Conservation (phyloP, 2,797 vertebrate species). For the Tadarida brasiliensis region DNA sequence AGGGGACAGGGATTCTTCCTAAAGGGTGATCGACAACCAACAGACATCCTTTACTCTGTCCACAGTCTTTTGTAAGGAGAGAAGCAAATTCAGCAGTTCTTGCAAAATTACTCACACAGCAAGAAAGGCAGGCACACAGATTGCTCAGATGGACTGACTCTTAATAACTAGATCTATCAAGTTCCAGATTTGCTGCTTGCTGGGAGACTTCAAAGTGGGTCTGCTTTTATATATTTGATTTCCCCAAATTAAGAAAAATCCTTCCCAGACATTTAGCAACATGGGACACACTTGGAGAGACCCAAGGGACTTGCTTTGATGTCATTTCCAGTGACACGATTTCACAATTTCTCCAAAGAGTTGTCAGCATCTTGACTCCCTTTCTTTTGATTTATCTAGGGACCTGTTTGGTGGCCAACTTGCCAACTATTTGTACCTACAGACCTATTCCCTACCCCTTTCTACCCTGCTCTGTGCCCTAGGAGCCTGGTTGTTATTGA, state of each 20-base stretch:
- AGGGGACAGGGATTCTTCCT: slow-evolving; percentile 54
- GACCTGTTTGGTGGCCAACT: neutral
- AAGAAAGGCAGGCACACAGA: slow-evolving; percentile 87
- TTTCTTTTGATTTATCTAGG: neutral
- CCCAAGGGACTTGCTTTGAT: neutral
- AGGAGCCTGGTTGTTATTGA: neutral
- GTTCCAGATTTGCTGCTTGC: slow-evolving; percentile 81
- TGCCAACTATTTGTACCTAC: neutral
- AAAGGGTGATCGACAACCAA: slow-evolving; percentile 79
- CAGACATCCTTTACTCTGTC: slow-evolving; percentile 83
- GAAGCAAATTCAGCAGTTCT: slow-evolving; percentile 86
- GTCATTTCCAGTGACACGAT: neutral
- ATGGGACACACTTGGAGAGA: neutral
- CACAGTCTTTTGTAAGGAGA: slow-evolving; percentile 78
- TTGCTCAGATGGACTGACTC: slow-evolving; percentile 85
- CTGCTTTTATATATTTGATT: slow-evolving; percentile 81
- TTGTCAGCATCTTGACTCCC: neutral
- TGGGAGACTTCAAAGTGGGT: slow-evolving; percentile 80
- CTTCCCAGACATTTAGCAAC: slow-evolving; percentile 61
- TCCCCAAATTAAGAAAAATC: slow-evolving; percentile 71
- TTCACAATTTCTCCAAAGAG: neutral
- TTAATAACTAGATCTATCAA: slow-evolving; percentile 86
- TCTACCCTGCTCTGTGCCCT: neutral
- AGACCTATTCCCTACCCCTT: neutral
- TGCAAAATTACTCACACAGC: slow-evolving; percentile 88